These are phyloP conservation scores for Sebastes hubbsi DNA, from an alignment of 2,797 vertebrate species.

Conservation along the genomic window DNA sequence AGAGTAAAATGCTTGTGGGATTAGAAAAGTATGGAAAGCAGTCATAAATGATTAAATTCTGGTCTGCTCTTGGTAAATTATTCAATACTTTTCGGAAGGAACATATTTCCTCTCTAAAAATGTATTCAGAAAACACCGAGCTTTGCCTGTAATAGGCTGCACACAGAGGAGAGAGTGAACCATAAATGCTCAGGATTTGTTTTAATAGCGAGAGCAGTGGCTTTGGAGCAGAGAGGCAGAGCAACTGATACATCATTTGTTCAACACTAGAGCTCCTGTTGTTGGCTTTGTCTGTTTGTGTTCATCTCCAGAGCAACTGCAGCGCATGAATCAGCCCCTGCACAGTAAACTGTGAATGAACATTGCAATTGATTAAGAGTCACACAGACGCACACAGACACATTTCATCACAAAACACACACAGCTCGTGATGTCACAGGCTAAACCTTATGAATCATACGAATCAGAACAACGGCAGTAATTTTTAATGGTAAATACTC, in stretches of 20 bases:
- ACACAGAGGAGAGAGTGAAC: background rate
- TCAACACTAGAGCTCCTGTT: constrained; percentile 11
- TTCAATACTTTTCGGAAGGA: background rate
- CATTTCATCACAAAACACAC: constrained; percentile 43
- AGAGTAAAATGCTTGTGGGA: background rate
- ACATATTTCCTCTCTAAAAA: background rate
- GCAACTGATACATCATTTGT: constrained; percentile 26
- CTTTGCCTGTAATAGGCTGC: background rate
- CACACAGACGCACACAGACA: background rate
- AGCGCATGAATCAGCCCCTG: constrained; percentile 32
- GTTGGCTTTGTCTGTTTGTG: constrained; percentile 45
- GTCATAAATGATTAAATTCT: background rate
- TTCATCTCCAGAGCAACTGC: constrained; percentile 60
- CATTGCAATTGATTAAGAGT: background rate
- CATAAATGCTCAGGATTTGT: background rate
- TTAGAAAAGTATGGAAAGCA: background rate
- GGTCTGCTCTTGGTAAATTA: background rate
- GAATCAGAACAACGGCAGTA: background rate
- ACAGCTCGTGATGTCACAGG: constrained; percentile 27
- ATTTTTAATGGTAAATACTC: background rate
- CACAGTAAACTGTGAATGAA: constrained; percentile 29
- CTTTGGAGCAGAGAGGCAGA: background rate
- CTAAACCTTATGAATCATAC: constrained; percentile 14
- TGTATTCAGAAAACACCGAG: background rate
- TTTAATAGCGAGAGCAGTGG: background rate